A percentile compares a stretch with the other conserved stretches of the same genome.
Evolutionary conservation across 2,888 invertebrate species (phyloP).

Genomic region (Petrolisthes manimaculis): DNA sequence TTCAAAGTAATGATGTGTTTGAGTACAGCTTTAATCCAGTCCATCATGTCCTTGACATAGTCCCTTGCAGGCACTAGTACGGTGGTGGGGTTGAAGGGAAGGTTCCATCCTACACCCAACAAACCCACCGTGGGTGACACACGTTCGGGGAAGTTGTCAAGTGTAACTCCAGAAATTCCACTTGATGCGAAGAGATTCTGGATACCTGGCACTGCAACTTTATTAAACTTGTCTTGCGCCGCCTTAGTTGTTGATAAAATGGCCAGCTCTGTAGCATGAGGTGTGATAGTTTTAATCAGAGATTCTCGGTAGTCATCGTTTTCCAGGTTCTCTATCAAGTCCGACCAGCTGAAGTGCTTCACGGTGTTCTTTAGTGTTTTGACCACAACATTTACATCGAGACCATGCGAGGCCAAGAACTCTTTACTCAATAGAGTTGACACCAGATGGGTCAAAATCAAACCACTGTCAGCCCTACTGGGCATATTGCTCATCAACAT

Average conservation of each 20-base stretch:
- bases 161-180: slow-evolving; percentile 46
- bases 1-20: background rate
- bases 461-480: background rate
- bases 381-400: slow-evolving; percentile 2
- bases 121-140: slow-evolving; percentile 33
- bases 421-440: background rate
- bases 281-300: slow-evolving; percentile 14
- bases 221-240: slow-evolving; percentile 22
- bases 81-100: slow-evolving; percentile 43
- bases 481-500: slow-evolving; percentile 5
- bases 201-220: slow-evolving; percentile 10
- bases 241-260: background rate
- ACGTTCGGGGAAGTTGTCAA: slow-evolving; percentile 54
- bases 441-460: background rate
- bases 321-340: slow-evolving; percentile 26
- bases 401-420: background rate
- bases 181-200: slow-evolving; percentile 17
- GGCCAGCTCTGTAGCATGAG: slow-evolving; percentile 8
- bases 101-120: slow-evolving; percentile 35
- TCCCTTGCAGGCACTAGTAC: slow-evolving; percentile 33
- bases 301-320: slow-evolving; percentile 30
- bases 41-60: slow-evolving; percentile 25
- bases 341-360: slow-evolving; percentile 27
- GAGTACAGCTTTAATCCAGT: slow-evolving; percentile 20
- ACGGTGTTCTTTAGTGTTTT: background rate